Evolutionary conservation across 2,888 invertebrate species (phyloP).

Genomic region (Spicauda simplicius): DNA sequence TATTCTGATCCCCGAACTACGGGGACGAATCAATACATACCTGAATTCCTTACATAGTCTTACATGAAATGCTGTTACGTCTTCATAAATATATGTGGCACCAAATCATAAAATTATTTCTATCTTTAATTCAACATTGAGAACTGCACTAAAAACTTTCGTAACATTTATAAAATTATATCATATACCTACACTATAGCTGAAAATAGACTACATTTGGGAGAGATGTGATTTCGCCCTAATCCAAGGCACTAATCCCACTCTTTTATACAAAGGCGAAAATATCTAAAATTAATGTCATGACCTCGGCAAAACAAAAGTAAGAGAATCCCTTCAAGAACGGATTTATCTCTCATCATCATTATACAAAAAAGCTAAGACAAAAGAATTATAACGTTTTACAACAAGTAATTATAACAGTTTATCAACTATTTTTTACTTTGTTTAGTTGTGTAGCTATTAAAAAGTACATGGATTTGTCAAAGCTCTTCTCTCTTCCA

Average conservation of each 20-base stretch:
- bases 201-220: not conserved
- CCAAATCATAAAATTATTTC: not conserved
- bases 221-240: constrained; percentile 20
- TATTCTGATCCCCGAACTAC: too few relatives aligned
- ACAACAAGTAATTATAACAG: too few relatives aligned
- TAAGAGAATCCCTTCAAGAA: not conserved
- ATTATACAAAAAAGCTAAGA: too few relatives aligned
- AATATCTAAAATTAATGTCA: constrained; percentile 9
- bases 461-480: too few relatives aligned
- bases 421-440: too few relatives aligned
- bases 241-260: constrained; percentile 31
- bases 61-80: not conserved
- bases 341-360: not conserved
- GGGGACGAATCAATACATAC: too few relatives aligned
- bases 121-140: not conserved
- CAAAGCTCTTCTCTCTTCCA: too few relatives aligned
- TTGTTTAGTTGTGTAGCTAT: too few relatives aligned
- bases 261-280: constrained; percentile 29
- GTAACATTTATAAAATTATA: not conserved
- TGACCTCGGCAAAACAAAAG: constrained; percentile 2
- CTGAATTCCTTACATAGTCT: too few relatives aligned
- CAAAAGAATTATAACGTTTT: too few relatives aligned
- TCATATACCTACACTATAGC: not conserved
- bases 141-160: not conserved
- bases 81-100: not conserved